Base-by-base conservation (phyloP, 2,113 vertebrate genomes). In the Climacteris rufus region DNA sequence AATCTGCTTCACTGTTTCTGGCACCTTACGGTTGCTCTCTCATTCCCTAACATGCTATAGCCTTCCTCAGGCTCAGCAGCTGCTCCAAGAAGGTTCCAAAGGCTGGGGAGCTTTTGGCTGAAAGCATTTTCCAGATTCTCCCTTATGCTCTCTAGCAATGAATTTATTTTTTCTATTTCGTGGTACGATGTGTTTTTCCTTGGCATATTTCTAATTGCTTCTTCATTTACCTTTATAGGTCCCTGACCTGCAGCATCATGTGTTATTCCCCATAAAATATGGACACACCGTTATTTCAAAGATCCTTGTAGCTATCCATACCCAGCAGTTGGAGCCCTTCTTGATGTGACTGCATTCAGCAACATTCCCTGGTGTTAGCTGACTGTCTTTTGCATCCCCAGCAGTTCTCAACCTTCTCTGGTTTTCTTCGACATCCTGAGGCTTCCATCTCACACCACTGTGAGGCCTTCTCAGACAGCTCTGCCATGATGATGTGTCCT, bases 11-110 rank as follows among this genome's bases (percentile, higher is more conserved):
- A 15, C 75, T 83, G 35, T 83, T 91, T 88, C 94, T 96, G 90
- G 90, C 93, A 90, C 79, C 89, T 92, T 87, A 69, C 2, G 1
- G 37, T 91, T 78, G 72, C 80, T 94, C 91, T 94, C 61, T 92
- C 91, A 52, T 87, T 95, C 65, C 74, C 74, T 92, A 82, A 59
- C 60, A 81, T n/a, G 59, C 92, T 88, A 25, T 47, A 92, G 61
- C 83, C 83, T 95, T 95, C 89, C 84, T 75, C 87, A 93, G 84
- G 87, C 89, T 93, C 56, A 89, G 83, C 95, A 94, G 93, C 93
- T 96, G 94, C 83, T 93, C 83, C 60, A 42, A 81, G 64, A 84
- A 87, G 54, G 59, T 65, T 90, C 54, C 50, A 45, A 54, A 86
- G 45, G 28, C 63, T 96, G 64, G 33, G 39, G 50, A 97, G 54